A percentile compares a stretch with the other conserved stretches of the same genome.
Conservation (phyloP, 2,113 vertebrate genomes). For the Phalacrocorax pelagicus region DNA sequence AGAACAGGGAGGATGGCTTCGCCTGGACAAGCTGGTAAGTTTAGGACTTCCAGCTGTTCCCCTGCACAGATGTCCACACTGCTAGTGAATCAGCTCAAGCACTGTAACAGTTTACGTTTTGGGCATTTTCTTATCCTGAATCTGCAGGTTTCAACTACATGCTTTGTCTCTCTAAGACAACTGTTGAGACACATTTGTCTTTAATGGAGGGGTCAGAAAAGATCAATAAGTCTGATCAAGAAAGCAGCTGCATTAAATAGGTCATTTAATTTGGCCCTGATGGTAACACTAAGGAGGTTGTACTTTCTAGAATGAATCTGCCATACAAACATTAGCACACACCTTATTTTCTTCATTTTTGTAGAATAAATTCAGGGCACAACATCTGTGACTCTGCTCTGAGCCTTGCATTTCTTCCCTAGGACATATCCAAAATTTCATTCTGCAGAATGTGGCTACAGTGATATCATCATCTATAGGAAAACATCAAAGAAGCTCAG, state of each 20-base stretch:
- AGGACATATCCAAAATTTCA: not conserved
- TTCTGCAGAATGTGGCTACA: not conserved
- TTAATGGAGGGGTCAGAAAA: not conserved
- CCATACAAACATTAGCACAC: not conserved
- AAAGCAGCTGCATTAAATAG: not conserved
- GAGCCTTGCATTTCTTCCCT: not conserved
- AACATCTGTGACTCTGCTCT: not conserved
- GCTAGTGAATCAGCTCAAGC: not conserved
- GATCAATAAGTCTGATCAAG: not conserved
- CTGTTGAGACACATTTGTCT: not conserved
- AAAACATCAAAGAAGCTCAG: not conserved
- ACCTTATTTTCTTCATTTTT: not conserved
- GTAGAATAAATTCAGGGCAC: not conserved
- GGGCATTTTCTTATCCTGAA: not conserved
- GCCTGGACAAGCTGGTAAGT: not conserved
- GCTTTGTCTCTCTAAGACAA: not conserved
- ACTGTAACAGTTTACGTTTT: fast-evolving
- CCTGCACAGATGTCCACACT: not conserved
- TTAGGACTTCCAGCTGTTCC: not conserved
- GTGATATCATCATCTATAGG: not conserved
- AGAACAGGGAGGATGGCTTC: fast-evolving
- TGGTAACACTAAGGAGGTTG: not conserved
- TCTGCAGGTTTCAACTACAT: not conserved
- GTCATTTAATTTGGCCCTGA: not conserved
- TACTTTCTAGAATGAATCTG: not conserved